Evolutionary conservation across 1,140 invertebrate genomes (phyloP).

Genomic region (Berghia stephanieae): DNA sequence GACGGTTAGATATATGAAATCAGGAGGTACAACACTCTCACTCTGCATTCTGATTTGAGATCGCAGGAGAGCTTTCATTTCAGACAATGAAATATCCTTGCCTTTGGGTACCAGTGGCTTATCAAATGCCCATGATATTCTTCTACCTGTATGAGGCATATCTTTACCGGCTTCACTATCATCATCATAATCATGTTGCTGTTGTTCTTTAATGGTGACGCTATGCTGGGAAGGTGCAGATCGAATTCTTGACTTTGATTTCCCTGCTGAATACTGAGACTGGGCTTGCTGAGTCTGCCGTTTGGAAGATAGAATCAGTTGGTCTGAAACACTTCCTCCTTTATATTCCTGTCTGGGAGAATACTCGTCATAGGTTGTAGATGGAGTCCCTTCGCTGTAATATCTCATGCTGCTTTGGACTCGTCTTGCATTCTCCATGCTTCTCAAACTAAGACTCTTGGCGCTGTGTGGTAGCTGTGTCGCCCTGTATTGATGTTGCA

Average conservation of each 20-base stretch:
- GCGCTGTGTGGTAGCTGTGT: slow-evolving; percentile 58
- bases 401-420: slow-evolving; percentile 44
- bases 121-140: slow-evolving; percentile 67
- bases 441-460: slow-evolving; percentile 52
- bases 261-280: slow-evolving; percentile 29
- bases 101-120: slow-evolving; percentile 53
- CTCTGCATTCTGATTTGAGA: slow-evolving; percentile 63
- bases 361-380: background rate
- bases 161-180: slow-evolving; percentile 42
- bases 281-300: slow-evolving; percentile 17
- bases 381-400: background rate
- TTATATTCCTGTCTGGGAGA: background rate
- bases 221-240: slow-evolving; percentile 43
- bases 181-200: slow-evolving; percentile 32
- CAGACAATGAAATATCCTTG: slow-evolving; percentile 58
- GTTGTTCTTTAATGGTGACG: slow-evolving; percentile 42
- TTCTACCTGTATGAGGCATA: slow-evolving; percentile 38
- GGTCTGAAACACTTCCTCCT: background rate
- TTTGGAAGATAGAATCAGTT: background rate
- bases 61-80: slow-evolving; percentile 62
- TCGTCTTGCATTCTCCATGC: slow-evolving; percentile 48
- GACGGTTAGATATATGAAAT: slow-evolving; percentile 64
- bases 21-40: slow-evolving; percentile 59
- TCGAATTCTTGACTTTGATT: slow-evolving; percentile 37
- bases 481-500: slow-evolving; percentile 47